phyloP scores from a whole-genome alignment of 2,888 invertebrate species.

The Epiblema foenella region DNA sequence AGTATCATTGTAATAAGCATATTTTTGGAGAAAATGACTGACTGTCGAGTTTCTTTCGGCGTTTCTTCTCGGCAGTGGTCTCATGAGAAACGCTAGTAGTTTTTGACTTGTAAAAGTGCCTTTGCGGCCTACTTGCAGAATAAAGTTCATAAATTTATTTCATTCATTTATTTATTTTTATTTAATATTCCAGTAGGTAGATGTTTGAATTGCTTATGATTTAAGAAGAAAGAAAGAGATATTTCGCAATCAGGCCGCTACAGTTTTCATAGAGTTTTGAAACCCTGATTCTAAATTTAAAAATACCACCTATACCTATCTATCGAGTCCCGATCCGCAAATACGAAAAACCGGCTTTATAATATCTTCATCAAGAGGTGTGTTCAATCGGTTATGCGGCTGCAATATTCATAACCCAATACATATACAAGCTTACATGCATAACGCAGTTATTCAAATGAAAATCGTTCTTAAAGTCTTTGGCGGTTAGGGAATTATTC shows the following conservation, averaged over 20 bases:
- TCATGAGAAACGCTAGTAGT: too few species aligned
- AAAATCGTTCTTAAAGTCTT: neutral
- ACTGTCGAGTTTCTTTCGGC: too few species aligned
- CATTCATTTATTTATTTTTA: too few species aligned
- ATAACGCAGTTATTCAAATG: neutral
- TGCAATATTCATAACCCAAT: conserved; percentile 58
- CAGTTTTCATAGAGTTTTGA: conserved; percentile 46
- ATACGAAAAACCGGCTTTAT: conserved; percentile 73
- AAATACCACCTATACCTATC: conserved; percentile 48
- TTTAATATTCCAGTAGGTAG: neutral
- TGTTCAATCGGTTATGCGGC: conserved; percentile 78
- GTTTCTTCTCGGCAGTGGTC: too few species aligned
- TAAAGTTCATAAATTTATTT: too few species aligned
- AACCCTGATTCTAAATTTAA: conserved; percentile 41
- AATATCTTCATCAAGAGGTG: conserved; percentile 83
- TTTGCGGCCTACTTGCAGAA: too few species aligned
- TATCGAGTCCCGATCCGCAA: conserved; percentile 65
- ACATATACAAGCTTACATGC: conserved; percentile 25
- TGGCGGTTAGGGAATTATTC: conserved; percentile 3
- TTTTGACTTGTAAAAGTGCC: too few species aligned
- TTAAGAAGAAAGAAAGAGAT: too few species aligned
- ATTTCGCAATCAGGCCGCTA: too few species aligned
- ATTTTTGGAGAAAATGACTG: too few species aligned
- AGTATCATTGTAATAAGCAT: too few species aligned
- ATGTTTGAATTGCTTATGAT: too few species aligned